Conservation (phyloP, 1,140 invertebrate genomes). For the Ctenoplectra terminalis region DNA sequence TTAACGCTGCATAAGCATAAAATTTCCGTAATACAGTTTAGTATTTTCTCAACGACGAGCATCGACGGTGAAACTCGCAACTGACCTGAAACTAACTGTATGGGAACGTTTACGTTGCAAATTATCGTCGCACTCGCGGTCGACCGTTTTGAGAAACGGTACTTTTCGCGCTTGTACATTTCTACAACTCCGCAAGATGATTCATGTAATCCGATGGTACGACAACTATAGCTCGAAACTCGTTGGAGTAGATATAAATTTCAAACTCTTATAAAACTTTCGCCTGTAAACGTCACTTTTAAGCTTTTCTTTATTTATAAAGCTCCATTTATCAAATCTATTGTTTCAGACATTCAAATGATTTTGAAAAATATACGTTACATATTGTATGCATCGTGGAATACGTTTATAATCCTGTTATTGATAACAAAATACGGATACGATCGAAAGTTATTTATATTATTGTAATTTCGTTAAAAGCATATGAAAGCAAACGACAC, state of each 20-base stretch:
- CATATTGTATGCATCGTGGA: no score
- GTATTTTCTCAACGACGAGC: constrained; percentile 32
- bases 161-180: constrained; percentile 65
- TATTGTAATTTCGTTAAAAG: neutral
- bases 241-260: neutral
- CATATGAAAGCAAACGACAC: neutral
- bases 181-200: constrained; percentile 45
- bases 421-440: neutral
- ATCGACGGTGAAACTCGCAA: constrained; percentile 35
- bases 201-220: neutral
- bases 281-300: neutral
- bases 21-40: constrained; percentile 27
- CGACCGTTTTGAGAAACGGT: constrained; percentile 81
- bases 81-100: constrained; percentile 72
- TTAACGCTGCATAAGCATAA: constrained; percentile 6
- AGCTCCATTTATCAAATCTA: neutral
- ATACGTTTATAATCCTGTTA: no score
- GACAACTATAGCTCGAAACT: neutral
- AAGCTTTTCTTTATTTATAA: neutral
- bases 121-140: constrained; percentile 76
- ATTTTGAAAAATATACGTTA: neutral
- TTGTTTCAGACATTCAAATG: neutral
- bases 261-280: neutral
- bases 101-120: constrained; percentile 74
- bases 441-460: neutral